Evolutionary conservation across 2,113 vertebrate genomes (phyloP), one percentile per base, ranked within the genome.

Genomic region (Pedionomus torquatus): DNA sequence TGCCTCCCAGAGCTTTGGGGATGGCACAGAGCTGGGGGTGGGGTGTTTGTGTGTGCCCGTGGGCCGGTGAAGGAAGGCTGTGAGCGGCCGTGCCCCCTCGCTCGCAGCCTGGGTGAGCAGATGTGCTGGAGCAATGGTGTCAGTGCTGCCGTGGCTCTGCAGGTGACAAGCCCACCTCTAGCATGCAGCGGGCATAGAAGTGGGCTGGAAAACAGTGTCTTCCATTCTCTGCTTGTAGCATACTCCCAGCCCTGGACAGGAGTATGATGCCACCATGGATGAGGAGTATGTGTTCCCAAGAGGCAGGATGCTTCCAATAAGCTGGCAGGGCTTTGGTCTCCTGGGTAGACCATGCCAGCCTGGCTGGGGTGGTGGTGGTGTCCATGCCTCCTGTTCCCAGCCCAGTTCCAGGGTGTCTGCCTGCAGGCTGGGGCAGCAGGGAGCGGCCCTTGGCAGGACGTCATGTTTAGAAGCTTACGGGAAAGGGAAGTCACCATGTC

Each of bases 401-500:
- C 52, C 75, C 52, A 49, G 54, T 84, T 95, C 74, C 71, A 93
- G 68, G 18, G 63, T 2, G 7, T 65, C 28, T 95, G 82, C 61
- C 10, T 69, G 97, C 17, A 17, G 46, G 68, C 86, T 6, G 52
- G 90, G 97, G 91, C 19, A 25, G 94, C 66, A 78, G 96, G 95
- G 89, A 97, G 86, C 66, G 91, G 97, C 93, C 87, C 76, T 97
- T 96, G 97, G 96, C 96, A 97, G 97, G 97, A 97, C 95, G 83
- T 81, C 2, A 78, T 98, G 97, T 98, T 98, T 98, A 97, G 97
- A 97, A 97, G 66, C 87, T 65, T 64, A 63, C 96, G 95, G 98
- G 98, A 98, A 98, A 93, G 94, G 98, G 97, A 97, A 97, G 86
- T 52, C 83, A 84, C 78, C 60, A 93, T 97, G 97, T 98, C 97